These are phyloP conservation scores for Burhinus bistriatus DNA, from an alignment of 2,113 vertebrate genomes.

Conservation along the genomic window DNA sequence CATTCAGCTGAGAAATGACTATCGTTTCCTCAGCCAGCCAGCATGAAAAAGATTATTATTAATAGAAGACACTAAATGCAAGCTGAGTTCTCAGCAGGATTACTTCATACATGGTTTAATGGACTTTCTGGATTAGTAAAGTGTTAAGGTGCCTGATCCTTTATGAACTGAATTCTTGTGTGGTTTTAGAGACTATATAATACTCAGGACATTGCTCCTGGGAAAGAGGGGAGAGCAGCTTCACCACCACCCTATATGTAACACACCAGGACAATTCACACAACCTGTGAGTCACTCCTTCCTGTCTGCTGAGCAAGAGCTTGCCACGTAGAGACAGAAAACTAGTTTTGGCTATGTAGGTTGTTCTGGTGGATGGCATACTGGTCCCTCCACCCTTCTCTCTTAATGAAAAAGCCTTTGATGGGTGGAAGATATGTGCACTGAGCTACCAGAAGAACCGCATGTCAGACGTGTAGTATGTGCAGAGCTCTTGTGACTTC, in stretches of 20 bases:
- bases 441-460: not conserved
- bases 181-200: not conserved
- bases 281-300: not conserved
- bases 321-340: accelerated
- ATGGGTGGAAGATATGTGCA: not conserved
- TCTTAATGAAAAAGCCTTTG: not conserved
- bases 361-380: not conserved
- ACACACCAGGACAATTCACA: not conserved
- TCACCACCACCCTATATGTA: not conserved
- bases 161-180: not conserved
- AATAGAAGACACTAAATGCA: not conserved
- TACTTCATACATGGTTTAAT: not conserved
- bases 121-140: not conserved
- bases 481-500: not conserved
- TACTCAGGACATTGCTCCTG: not conserved
- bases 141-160: not conserved
- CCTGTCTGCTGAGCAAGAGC: not conserved
- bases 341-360: not conserved
- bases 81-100: not conserved
- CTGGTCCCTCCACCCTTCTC: not conserved
- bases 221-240: not conserved
- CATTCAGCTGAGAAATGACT: not conserved
- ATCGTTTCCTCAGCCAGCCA: not conserved
- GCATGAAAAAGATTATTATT: not conserved
- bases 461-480: accelerated